Base-by-base conservation (phyloP, 2,797 vertebrate genomes). In the Myotis vivesi region DNA sequence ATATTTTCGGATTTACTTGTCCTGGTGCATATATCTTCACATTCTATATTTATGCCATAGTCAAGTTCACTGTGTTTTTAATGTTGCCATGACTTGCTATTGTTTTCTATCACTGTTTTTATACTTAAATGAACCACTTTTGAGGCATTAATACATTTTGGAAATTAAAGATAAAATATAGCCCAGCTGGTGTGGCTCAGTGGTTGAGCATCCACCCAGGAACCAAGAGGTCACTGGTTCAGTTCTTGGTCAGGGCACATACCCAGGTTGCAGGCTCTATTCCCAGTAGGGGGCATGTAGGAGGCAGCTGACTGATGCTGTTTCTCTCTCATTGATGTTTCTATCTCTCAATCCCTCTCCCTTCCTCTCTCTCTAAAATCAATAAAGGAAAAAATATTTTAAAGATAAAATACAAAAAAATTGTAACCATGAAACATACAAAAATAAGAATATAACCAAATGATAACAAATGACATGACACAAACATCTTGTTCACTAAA, bases 331-430 rank as follows among this genome's bases (percentile, higher is more conserved):
- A 59, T 15, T 59, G 57, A 59, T 59, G 57, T 59, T 59, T 28
- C 57, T 59, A 59, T 59, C 2, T 59, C 25, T 59, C 57, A 30
- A 28, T 59, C 57, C 57, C 25, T 59, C 57, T 59, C 25, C 25
- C 57, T 59, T 59, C 57, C 57, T 59, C 25, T 59, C 57, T 59
- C 57, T 59, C 12, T 59, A 59, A 59, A 59, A 30, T 28, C 57
- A 28, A 30, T 30, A 59, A 28, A 59, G 57, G 57, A 30, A 59
- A 59, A 55, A 22, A 59, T 59, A 30, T 59, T 59, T 91, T 92
- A 87, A 23, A 53, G n/a, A 86, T 71, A 87, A 83, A 90, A 89
- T 76, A 25, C 77, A 93, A 76, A 94, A 36, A 94, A 71, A n/a
- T 10, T 2, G 25, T 87, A 79, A 59, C 30, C n/a, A 87, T 44